A percentile compares a stretch with the other conserved stretches of the same genome.
Evolutionary conservation across 2,113 vertebrate species (phyloP).

Genomic region (Leptobrachium ailaonicum): DNA sequence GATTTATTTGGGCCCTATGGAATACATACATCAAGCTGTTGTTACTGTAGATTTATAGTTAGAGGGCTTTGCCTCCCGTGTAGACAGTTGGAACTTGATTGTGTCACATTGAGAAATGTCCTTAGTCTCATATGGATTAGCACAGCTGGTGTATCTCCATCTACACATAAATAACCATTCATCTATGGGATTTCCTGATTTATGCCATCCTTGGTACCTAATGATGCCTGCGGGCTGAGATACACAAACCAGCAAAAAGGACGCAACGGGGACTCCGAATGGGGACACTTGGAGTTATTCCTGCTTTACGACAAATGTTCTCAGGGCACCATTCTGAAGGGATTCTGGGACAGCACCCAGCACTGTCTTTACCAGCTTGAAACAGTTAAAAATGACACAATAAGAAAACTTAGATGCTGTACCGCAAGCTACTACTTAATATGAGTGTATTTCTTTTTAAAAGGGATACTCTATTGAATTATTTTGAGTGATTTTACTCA

Average conservation of each 20-base stretch:
- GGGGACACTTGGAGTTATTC: constrained; percentile 4
- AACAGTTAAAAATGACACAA: no score
- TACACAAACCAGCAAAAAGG: constrained; percentile 7
- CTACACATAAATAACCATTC: constrained; percentile 17
- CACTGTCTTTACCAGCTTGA: no score
- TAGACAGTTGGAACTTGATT: not conserved
- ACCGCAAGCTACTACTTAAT: no score
- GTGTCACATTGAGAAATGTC: constrained; percentile 10
- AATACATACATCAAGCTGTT: no score
- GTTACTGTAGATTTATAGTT: no score
- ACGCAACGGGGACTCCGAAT: constrained; percentile 10
- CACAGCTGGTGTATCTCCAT: constrained; percentile 2
- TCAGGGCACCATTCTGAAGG: no score
- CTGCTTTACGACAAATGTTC: constrained; percentile 8
- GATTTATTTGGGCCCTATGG: no score
- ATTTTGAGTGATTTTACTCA: no score
- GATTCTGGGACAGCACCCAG: no score
- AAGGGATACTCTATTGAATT: no score
- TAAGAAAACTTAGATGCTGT: not conserved
- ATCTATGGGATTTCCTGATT: constrained; percentile 21
- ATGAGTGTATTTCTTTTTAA: no score
- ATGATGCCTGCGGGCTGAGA: constrained; percentile 24
- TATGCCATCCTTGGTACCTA: constrained; percentile 13
- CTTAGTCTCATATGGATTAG: not conserved
- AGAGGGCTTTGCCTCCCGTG: not conserved